These are phyloP conservation scores for Psittacula cyanocephala DNA, from an alignment of 2,113 vertebrate genomes.

Conservation along the genomic window DNA sequence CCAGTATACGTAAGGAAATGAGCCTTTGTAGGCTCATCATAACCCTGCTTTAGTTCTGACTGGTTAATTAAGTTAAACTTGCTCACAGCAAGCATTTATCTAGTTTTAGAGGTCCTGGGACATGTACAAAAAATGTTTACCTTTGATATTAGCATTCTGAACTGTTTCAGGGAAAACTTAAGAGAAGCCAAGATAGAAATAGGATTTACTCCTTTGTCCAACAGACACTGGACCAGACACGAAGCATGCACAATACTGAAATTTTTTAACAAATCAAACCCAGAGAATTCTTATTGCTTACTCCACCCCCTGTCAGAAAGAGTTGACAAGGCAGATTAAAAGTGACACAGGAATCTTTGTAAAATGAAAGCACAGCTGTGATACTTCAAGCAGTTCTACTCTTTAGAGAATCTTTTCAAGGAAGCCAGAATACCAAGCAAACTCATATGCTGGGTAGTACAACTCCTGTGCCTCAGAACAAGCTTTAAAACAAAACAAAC, in stretches of 20 bases:
- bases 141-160: background rate
- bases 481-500: background rate
- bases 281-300: background rate
- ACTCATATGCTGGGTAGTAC: background rate
- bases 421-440: background rate
- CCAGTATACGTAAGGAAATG: background rate
- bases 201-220: background rate
- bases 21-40: background rate
- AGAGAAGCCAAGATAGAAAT: background rate
- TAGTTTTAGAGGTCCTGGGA: background rate
- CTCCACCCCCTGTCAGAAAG: background rate
- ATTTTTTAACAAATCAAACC: constrained; percentile 1
- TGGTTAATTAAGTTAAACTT: background rate
- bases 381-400: background rate
- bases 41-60: background rate
- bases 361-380: constrained; percentile 9
- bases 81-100: background rate
- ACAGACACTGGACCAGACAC: background rate
- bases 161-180: background rate
- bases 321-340: background rate
- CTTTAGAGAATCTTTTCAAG: background rate
- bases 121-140: background rate
- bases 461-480: background rate
- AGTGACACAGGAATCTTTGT: background rate
- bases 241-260: background rate